Percentiles rank a stretch among this genome's conserved stretches.
Conservation (phyloP, 1,140 invertebrate genomes). For the Hyles euphorbiae region DNA sequence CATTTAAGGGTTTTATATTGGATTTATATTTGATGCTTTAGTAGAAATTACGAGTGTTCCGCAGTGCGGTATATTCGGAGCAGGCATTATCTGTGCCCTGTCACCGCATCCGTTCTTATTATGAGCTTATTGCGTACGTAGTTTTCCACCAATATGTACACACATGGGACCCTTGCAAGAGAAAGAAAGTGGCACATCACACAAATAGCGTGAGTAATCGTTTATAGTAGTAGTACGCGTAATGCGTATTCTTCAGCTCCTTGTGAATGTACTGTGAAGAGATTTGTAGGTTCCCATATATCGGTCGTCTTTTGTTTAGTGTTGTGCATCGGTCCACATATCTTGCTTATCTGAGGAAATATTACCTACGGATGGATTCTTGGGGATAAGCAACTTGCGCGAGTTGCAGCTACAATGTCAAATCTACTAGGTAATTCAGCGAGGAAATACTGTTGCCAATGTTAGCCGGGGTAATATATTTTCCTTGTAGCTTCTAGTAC, state of each 20-base stretch:
- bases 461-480: too few relatives aligned
- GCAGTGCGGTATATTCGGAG: slow-evolving; percentile 48
- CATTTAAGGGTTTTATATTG: slow-evolving; percentile 48
- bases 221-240: too few relatives aligned
- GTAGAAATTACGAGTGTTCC: slow-evolving; percentile 44
- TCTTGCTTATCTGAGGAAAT: slow-evolving; percentile 23
- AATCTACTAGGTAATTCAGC: background rate
- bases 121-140: slow-evolving; percentile 39
- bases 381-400: slow-evolving; percentile 6
- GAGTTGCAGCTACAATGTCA: slow-evolving; percentile 7
- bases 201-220: too few relatives aligned
- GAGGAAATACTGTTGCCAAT: too few relatives aligned
- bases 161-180: slow-evolving; percentile 7
- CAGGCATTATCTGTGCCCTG: slow-evolving; percentile 45
- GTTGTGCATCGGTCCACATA: slow-evolving; percentile 22
- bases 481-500: too few relatives aligned
- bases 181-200: background rate
- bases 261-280: too few relatives aligned
- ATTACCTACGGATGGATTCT: slow-evolving; percentile 12
- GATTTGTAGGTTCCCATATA: too few relatives aligned
- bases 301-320: slow-evolving; percentile 9
- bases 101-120: slow-evolving; percentile 52
- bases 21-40: slow-evolving; percentile 49
- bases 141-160: slow-evolving; percentile 19
- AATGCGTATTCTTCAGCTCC: too few relatives aligned